These are phyloP conservation scores for Callocephalon fimbriatum DNA, from an alignment of 2,113 vertebrate species.

Conservation along the genomic window DNA sequence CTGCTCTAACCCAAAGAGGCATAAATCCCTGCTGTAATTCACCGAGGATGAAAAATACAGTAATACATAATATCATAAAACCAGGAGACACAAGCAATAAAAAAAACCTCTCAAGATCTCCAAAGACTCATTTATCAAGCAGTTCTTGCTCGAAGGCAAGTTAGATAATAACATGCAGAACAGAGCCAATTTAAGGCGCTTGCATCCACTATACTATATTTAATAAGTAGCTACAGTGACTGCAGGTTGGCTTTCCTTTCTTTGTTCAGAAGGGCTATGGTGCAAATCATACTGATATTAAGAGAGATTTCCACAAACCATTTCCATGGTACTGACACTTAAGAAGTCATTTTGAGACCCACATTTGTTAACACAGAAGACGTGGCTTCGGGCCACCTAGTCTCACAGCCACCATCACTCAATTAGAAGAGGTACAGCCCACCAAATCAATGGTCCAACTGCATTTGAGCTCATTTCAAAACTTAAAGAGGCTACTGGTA, in stretches of 20 bases:
- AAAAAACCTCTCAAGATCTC: neutral
- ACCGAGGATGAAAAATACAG: slow-evolving; percentile 22
- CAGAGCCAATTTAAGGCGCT: neutral
- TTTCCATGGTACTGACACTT: neutral
- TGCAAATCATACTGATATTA: neutral
- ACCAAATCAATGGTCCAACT: neutral
- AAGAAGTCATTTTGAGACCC: neutral
- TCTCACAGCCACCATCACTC: neutral
- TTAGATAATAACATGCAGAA: neutral
- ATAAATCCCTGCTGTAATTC: slow-evolving; percentile 1
- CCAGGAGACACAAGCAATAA: slow-evolving; percentile 3
- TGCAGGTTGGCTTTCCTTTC: neutral
- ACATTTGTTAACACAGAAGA: neutral
- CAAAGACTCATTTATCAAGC: slow-evolving; percentile 22
- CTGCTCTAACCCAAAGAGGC: neutral
- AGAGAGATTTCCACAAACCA: neutral
- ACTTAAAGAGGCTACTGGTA: neutral
- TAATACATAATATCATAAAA: neutral
- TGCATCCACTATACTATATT: neutral
- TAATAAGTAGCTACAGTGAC: neutral
- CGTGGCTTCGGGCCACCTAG: neutral
- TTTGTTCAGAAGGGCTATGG: neutral
- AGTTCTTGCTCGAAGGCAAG: slow-evolving; percentile 7
- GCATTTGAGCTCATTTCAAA: neutral
- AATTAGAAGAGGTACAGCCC: neutral